A percentile compares a stretch with the other conserved stretches of the same genome.
phyloP scores from a whole-genome alignment of 2,797 vertebrate genomes.

The Urosaurus nigricauda region DNA sequence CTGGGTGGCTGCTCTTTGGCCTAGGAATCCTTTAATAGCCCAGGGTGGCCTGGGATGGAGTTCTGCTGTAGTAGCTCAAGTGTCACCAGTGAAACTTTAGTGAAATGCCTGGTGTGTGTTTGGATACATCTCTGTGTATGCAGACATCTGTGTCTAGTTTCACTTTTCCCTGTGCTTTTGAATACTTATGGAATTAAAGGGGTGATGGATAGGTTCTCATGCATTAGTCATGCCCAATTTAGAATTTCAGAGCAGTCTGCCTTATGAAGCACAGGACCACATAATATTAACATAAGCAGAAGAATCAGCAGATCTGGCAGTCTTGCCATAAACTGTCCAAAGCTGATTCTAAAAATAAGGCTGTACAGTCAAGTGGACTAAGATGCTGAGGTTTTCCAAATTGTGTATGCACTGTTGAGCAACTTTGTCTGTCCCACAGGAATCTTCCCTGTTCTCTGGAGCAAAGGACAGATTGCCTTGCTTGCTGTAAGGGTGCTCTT shows the following conservation, averaged over 20 bases:
- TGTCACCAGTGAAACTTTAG: background rate
- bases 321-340: background rate
- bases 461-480: no score
- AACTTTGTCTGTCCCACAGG: background rate
- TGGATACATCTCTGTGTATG: no score
- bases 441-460: background rate
- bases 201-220: background rate
- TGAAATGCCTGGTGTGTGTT: background rate
- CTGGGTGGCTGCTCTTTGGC: background rate
- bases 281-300: background rate
- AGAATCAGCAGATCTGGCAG: background rate
- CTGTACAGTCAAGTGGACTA: background rate
- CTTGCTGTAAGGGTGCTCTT: background rate
- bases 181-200: background rate
- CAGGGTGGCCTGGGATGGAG: background rate
- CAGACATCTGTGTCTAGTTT: background rate
- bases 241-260: background rate
- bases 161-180: background rate
- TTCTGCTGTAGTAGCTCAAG: no score
- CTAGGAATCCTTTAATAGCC: background rate
- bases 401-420: no score
- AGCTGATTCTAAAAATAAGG: background rate
- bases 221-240: background rate
- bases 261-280: background rate
- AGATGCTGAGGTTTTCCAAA: background rate